phyloP scores from a whole-genome alignment of 2,888 invertebrate species.

The Psylliodes chrysocephalus region DNA sequence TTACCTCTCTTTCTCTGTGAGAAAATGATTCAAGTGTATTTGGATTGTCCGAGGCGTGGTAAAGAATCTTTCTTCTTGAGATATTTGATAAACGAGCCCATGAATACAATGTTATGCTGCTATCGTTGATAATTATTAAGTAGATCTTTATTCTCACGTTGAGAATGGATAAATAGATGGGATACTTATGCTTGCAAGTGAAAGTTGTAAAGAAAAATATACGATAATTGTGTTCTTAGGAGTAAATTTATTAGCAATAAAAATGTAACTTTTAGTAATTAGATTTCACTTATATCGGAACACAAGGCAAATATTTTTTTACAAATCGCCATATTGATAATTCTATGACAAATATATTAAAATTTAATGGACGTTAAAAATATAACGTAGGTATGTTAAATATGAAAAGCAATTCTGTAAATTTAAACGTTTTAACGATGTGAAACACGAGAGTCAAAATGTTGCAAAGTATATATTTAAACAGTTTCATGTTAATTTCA shows the following conservation, averaged over 20 bases:
- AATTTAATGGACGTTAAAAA: no score
- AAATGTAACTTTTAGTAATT: not conserved
- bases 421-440: no score
- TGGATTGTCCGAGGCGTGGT: conserved; percentile 16
- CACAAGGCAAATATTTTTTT: not conserved
- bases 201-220: conserved; percentile 11
- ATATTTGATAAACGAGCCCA: conserved; percentile 10
- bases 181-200: conserved; percentile 6
- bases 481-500: no score
- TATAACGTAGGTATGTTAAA: no score
- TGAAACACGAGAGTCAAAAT: no score
- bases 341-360: no score
- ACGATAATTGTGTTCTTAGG: not conserved
- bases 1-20: conserved; percentile 19
- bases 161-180: conserved; percentile 5
- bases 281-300: not conserved
- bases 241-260: conserved; percentile 3
- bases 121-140: conserved; percentile 19
- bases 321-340: no score
- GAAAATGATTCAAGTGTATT: conserved; percentile 17
- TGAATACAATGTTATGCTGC: conserved; percentile 11
- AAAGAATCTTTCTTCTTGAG: conserved; percentile 10
- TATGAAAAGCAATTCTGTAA: no score
- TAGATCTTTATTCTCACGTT: conserved; percentile 21
- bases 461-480: no score